phyloP scores from a whole-genome alignment of 2,113 vertebrate genomes.

The Chionodraco myersi region DNA sequence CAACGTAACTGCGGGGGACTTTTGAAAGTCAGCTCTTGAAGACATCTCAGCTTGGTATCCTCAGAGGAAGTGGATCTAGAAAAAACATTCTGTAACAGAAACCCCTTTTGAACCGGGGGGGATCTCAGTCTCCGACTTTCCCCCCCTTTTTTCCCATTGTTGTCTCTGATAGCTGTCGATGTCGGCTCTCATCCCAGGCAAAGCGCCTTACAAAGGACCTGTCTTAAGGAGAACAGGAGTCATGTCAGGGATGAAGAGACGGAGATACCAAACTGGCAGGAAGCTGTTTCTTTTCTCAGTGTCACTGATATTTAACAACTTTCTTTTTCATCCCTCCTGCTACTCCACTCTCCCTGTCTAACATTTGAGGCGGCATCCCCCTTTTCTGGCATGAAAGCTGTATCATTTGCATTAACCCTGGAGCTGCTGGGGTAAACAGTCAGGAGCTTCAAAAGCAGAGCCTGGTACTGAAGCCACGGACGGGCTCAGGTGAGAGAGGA shows the following conservation, averaged over 20 bases:
- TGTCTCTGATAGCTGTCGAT: constrained; percentile 40
- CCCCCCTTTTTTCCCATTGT: constrained; percentile 26
- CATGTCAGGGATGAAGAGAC: constrained; percentile 49
- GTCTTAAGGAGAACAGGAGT: constrained; percentile 57
- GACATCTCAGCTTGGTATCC: constrained; percentile 50
- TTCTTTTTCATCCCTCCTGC: constrained; percentile 53
- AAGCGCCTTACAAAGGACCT: constrained; percentile 59
- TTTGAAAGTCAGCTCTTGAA: constrained; percentile 67
- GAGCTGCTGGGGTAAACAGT: constrained; percentile 43
- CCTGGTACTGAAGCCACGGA: constrained; percentile 68
- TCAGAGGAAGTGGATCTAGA: constrained; percentile 57
- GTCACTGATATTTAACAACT: constrained; percentile 66
- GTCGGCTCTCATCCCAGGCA: constrained; percentile 46
- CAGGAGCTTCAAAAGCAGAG: constrained; percentile 63
- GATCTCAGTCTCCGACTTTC: constrained; percentile 23
- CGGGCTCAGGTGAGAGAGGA: constrained; percentile 74
- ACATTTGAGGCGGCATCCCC: constrained; percentile 4
- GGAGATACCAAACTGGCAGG: constrained; percentile 40
- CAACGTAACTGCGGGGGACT: constrained; percentile 39
- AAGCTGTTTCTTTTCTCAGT: constrained; percentile 67
- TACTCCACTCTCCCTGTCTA: constrained; percentile 40
- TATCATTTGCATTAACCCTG: constrained; percentile 55
- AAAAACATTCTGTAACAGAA: constrained; percentile 53
- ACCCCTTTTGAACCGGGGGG: constrained; percentile 43
- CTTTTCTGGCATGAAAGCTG: constrained; percentile 29